phyloP scores from a whole-genome alignment of 2,888 invertebrate genomes.

The Drepana falcataria region DNA sequence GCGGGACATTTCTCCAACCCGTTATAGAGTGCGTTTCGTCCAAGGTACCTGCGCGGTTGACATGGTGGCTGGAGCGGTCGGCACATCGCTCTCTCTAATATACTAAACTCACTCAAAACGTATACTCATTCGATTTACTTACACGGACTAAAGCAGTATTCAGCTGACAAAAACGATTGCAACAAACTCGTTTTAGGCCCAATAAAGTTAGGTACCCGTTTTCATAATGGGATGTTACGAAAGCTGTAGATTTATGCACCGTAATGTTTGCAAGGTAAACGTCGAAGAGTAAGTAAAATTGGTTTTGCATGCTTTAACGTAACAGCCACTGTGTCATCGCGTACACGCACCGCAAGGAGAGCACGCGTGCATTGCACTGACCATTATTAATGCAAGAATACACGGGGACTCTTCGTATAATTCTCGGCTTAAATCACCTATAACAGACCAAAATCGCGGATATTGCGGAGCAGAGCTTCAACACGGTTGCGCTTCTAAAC shows the following conservation, averaged over 20 bases:
- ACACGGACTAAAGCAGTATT: too few relatives aligned
- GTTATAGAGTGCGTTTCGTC: constrained; percentile 75
- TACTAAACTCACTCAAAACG: too few relatives aligned
- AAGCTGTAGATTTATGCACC: too few relatives aligned
- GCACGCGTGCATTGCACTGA: constrained; percentile 3
- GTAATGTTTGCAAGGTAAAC: too few relatives aligned
- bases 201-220: too few relatives aligned
- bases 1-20: constrained; percentile 95
- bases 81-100: not conserved
- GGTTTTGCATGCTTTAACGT: constrained; percentile 9
- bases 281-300: not conserved
- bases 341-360: constrained; percentile 17
- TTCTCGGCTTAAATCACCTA: too few relatives aligned
- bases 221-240: too few relatives aligned
- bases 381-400: not conserved
- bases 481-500: constrained; percentile 3
- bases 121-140: too few relatives aligned
- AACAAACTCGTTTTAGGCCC: too few relatives aligned
- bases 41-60: constrained; percentile 30
- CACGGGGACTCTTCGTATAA: too few relatives aligned
- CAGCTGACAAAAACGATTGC: too few relatives aligned
- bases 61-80: constrained; percentile 54
- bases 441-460: not conserved
- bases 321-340: constrained; percentile 52
- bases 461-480: not conserved